Evolutionary conservation across 2,797 vertebrate species (phyloP), one percentile per base, ranked within the genome.

Genomic region (Menidia menidia): DNA sequence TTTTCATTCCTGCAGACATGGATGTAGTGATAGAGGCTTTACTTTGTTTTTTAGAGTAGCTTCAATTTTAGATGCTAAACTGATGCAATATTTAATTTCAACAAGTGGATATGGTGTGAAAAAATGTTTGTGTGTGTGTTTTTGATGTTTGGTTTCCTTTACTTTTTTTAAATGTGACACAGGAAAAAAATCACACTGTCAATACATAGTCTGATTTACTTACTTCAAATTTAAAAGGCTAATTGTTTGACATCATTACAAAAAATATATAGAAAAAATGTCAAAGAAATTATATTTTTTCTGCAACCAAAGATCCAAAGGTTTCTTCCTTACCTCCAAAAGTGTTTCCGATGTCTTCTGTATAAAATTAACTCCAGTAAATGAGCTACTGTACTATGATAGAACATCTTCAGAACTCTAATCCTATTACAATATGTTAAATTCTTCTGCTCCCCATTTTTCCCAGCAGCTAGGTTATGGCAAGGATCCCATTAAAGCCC

Each of bases 401-500:
- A 25, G 75, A 70, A 19, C 75, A 59, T 25, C 51, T 31, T 66
- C 7, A 16, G 35, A 18, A 39, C 53, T 60, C 11, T 64, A 80
- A 86, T 80, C 75, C 61, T 75, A 68, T 82, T 73, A 73, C 0
- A 73, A 1, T 41, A 59, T 74, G 56, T 60, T 74, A 1, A 77
- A 69, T 77, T 79, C 45, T 68, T 32, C 47, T 54, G 45, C 19
- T 60, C 39, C 44, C 48, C 14, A 16, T 73, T 72, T 81, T 57
- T 6, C 56, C 2, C 71, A 68, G 56, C 45, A 75, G 77, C 63
- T 71, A 81, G 73, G 82, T 84, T 85, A 67, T 81, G 51, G 58
- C 81, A 76, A 39, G 66, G 74, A 73, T 88, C 81, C 71, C 58
- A 60, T 55, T 78, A 72, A 78, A 82, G 56, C 73, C 80, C 75